A percentile compares a stretch with the other conserved stretches of the same genome.
These are phyloP conservation scores for Lumbricus terrestris DNA, from an alignment of 2,888 invertebrate genomes.

Conservation along the genomic window DNA sequence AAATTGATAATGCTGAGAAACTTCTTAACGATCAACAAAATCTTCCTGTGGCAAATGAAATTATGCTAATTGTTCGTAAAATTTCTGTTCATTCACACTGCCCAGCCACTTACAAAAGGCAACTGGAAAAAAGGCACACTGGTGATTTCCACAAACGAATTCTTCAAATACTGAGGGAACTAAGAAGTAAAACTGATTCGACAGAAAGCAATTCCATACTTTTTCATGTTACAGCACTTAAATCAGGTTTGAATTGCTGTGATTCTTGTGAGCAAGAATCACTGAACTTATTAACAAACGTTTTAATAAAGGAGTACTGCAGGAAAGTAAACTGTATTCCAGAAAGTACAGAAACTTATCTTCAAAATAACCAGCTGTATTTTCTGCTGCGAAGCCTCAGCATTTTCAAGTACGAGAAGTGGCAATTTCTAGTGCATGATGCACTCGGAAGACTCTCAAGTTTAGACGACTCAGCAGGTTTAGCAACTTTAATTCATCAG, in stretches of 20 bases:
- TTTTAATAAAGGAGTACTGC: neutral
- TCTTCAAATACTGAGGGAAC: neutral
- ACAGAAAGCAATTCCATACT: neutral
- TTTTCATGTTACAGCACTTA: neutral
- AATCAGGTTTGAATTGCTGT: neutral
- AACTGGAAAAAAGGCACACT: neutral
- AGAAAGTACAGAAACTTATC: neutral
- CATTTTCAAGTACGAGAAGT: neutral
- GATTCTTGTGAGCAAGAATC: neutral
- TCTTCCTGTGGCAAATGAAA: no score
- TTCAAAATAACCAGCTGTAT: conserved; percentile 6
- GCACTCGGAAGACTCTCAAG: neutral
- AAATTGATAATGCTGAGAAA: neutral
- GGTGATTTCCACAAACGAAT: neutral
- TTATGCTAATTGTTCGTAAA: no score
- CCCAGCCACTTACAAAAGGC: neutral
- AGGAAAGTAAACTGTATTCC: neutral
- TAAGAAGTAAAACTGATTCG: neutral
- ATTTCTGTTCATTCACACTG: neutral
- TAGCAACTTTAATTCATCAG: neutral
- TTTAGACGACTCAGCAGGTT: neutral
- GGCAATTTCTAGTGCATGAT: neutral
- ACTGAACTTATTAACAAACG: neutral
- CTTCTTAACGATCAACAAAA: neutral
- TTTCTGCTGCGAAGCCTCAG: neutral